These are phyloP conservation scores for Drosophila quinaria DNA, from an alignment of 2,888 invertebrate genomes.

Conservation along the genomic window DNA sequence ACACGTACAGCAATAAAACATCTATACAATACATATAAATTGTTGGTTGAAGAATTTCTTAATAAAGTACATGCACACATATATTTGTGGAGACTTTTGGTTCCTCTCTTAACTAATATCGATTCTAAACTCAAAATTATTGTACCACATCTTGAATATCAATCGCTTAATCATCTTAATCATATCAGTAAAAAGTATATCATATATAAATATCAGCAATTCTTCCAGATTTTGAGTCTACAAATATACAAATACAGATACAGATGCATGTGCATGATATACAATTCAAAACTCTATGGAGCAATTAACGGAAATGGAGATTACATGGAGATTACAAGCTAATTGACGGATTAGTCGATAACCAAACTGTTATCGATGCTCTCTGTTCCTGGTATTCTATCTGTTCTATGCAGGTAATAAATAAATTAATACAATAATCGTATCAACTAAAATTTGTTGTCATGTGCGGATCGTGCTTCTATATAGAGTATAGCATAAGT, in stretches of 20 bases:
- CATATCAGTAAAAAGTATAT: slow-evolving; percentile 48
- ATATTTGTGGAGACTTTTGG: slow-evolving; percentile 27
- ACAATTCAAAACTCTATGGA: slow-evolving; percentile 15
- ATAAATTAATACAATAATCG: slow-evolving; percentile 60
- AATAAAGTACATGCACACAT: slow-evolving; percentile 57
- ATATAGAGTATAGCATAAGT: slow-evolving; percentile 27
- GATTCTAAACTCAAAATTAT: slow-evolving; percentile 69
- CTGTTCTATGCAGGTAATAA: slow-evolving; percentile 52
- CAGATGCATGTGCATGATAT: slow-evolving; percentile 25
- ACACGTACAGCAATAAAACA: slow-evolving; percentile 62
- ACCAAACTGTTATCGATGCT: slow-evolving; percentile 15
- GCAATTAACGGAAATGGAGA: slow-evolving; percentile 47
- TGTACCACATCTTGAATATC: slow-evolving; percentile 76
- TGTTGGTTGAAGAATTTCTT: slow-evolving; percentile 25
- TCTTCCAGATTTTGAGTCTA: slow-evolving; percentile 74
- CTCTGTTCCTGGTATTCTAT: slow-evolving; percentile 4
- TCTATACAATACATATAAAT: slow-evolving; percentile 66
- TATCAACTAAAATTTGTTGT: slow-evolving; percentile 48
- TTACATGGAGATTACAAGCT: slow-evolving; percentile 60
- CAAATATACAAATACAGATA: slow-evolving; percentile 36
- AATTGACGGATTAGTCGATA: slow-evolving; percentile 68
- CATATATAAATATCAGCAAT: slow-evolving; percentile 78
- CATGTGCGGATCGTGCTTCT: slow-evolving; percentile 41
- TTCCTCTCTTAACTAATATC: slow-evolving; percentile 44
- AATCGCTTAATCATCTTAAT: slow-evolving; percentile 42